phyloP scores from a whole-genome alignment of 2,888 invertebrate species.

The Tinea pellionella region DNA sequence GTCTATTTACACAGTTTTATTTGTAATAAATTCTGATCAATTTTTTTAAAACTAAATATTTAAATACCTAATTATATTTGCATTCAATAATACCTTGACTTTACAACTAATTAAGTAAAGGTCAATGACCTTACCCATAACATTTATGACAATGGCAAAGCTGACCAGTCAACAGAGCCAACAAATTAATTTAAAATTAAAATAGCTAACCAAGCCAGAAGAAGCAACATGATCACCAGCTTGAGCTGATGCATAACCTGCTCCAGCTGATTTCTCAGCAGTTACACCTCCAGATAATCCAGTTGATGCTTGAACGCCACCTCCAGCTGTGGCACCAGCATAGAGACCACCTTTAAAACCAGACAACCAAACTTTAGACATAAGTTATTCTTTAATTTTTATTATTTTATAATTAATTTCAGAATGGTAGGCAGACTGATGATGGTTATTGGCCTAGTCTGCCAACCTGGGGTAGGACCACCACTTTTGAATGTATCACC shows the following conservation, averaged over 20 bases:
- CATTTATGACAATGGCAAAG: too few relatives aligned
- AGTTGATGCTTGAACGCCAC: slow-evolving; percentile 59
- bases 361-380: slow-evolving; percentile 11
- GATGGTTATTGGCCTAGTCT: too few relatives aligned
- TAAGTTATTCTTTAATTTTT: too few relatives aligned
- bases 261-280: slow-evolving; percentile 43
- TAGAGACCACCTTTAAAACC: slow-evolving; percentile 62
- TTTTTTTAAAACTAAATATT: neutral
- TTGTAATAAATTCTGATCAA: neutral
- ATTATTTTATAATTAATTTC: too few relatives aligned
- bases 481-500: too few relatives aligned
- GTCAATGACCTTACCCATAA: too few relatives aligned
- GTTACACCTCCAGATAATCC: slow-evolving; percentile 60
- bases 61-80: neutral
- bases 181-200: neutral
- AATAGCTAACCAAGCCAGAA: slow-evolving; percentile 37
- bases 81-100: neutral
- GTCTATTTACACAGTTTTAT: neutral
- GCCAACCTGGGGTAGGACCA: too few relatives aligned
- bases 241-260: slow-evolving; percentile 48
- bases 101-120: neutral
- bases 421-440: too few relatives aligned
- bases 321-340: slow-evolving; percentile 71
- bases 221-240: slow-evolving; percentile 41
- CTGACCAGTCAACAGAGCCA: too few relatives aligned